Evolutionary conservation across 2,113 vertebrate genomes (phyloP).

Genomic region (Bos indicus): DNA sequence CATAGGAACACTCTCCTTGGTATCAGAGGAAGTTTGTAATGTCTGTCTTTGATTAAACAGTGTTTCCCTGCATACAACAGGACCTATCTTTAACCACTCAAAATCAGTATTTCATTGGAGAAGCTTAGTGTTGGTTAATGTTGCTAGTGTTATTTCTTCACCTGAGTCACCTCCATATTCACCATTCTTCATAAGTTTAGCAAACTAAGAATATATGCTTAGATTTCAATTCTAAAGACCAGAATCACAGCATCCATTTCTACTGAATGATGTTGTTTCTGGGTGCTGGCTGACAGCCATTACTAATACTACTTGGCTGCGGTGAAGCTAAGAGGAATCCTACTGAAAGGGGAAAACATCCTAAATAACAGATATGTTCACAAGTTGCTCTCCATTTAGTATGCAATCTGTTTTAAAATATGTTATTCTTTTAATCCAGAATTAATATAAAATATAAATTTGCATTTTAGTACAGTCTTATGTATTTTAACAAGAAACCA

Average conservation of each 20-base stretch:
- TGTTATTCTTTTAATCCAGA: constrained; percentile 51
- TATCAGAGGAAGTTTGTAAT: not conserved
- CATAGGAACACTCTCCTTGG: not conserved
- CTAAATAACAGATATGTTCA: constrained; percentile 56
- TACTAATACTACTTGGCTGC: constrained; percentile 60
- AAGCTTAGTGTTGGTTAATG: not conserved
- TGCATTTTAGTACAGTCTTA: not conserved
- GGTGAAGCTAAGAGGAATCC: constrained; percentile 46
- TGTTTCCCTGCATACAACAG: not conserved
- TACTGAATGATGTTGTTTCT: constrained; percentile 34
- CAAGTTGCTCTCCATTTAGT: constrained; percentile 65
- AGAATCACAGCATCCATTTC: constrained; percentile 9
- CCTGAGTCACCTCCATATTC: not conserved
- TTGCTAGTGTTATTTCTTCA: not conserved
- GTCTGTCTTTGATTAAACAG: not conserved
- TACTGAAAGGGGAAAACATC: constrained; percentile 58
- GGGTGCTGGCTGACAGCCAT: constrained; percentile 48
- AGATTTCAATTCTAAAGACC: constrained; percentile 31
- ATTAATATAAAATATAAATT: constrained; percentile 52
- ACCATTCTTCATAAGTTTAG: not conserved
- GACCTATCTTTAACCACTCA: not conserved
- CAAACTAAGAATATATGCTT: not conserved
- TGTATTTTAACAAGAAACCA: constrained; percentile 43
- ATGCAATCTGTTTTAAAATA: constrained; percentile 61
- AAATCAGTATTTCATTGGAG: not conserved